These are phyloP conservation scores for Burhinus bistriatus DNA, from an alignment of 2,113 vertebrate genomes.

Conservation along the genomic window DNA sequence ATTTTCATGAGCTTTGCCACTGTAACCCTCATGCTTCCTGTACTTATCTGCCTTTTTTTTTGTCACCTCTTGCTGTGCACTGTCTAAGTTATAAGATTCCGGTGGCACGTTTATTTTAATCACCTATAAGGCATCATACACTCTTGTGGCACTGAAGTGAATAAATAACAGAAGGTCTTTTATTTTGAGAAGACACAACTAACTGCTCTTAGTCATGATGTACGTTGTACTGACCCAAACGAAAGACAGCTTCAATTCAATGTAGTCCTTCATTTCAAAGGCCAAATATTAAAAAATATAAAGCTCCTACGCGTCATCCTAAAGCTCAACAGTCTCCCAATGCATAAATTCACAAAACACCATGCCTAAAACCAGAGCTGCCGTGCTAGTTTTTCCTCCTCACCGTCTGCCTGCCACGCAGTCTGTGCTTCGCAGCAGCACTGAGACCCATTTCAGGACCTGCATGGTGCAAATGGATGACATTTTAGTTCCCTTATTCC, in stretches of 20 bases:
- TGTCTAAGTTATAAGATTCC: not conserved
- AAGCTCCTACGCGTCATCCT: not conserved
- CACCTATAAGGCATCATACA: not conserved
- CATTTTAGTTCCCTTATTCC: not conserved
- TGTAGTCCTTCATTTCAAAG: not conserved
- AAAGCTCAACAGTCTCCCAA: not conserved
- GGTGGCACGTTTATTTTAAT: slow-evolving; percentile 42
- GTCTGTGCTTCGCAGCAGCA: not conserved
- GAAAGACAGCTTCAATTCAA: not conserved
- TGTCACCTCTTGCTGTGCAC: slow-evolving; percentile 44
- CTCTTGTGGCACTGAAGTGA: not conserved
- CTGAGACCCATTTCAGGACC: not conserved
- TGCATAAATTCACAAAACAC: not conserved
- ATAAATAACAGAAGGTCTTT: not conserved
- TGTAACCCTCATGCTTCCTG: not conserved
- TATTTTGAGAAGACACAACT: not conserved
- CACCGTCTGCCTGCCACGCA: not conserved
- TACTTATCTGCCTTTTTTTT: not conserved
- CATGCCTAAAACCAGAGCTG: not conserved
- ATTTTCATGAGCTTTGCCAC: slow-evolving; percentile 31
- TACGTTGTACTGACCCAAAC: not conserved
- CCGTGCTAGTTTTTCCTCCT: not conserved
- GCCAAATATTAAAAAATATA: not conserved
- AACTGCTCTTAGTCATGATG: not conserved
- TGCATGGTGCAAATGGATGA: not conserved